Base-by-base conservation (phyloP, 2,888 invertebrate species). In the Lymantria monacha region DNA sequence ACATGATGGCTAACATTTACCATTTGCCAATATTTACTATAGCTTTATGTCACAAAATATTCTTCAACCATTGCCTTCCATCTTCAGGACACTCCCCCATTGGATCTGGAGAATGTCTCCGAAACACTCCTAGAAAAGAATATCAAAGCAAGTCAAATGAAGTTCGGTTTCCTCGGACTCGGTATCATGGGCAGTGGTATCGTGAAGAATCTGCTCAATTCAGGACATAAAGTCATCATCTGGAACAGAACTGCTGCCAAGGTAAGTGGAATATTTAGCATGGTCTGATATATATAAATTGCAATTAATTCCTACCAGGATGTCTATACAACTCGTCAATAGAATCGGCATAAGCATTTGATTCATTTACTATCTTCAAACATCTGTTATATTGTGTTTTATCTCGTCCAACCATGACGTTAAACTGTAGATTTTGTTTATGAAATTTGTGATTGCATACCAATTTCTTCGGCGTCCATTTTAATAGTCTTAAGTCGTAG, bases 121-220 rank as follows among this genome's bases (percentile, higher is more conserved):
- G 95, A 96, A 64, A 95, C 95, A 0, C 85, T 97, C 11, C 95
- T 95, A 69, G 95, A 95, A 72, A 97, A 97, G 85, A 95, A 97
- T 66, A 97, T 98, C 62, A 94, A 94, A 56, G 96, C 98, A 0
- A 97, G 98, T 15, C 93, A 93, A 61, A 93, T 96, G 85, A 96
- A 95, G 76, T 98, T 99, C 81, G 99, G 99, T 30, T 98, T 99
- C 87, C 94, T 99, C 30, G 99, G 99, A 0, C 93, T 99, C 33
- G 98, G 98, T 51, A 97, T 97, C 76, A 98, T 99, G 96, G 98
- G 98, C 46, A 95, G 96, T 55, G 97, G 97, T 30, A 96, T 99
- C 76, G 98, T 98, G 13, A 98, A 97, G 92, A 98, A 98, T 84
- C 93, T 99, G 48, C 94, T 98, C 72, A 96, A 96, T 84, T 97